Base-by-base conservation (phyloP, 2,113 vertebrate species). In the Gracilinanus agilis region DNA sequence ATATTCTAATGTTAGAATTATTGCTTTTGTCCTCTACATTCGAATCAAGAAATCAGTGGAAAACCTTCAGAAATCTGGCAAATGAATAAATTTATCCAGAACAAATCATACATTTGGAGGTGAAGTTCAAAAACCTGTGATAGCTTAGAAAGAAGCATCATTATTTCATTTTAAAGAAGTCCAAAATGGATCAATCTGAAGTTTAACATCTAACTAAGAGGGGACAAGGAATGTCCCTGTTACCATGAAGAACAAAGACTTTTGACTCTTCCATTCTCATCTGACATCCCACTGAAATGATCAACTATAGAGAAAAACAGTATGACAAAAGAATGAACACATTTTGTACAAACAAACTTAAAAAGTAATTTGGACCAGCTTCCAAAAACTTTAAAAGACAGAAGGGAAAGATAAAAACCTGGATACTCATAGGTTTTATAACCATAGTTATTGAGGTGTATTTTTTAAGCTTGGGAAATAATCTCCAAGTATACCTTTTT, bases 241-340 rank as follows among this genome's bases (percentile, higher is more conserved):
- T 10, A 90, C 90, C 90, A 2, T 40, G 21, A 91, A 55, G 40
- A 54, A 19, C 44, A 27, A 6, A 44, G n/a, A 23, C 23, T 21
- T 21, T 7, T 16, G 0, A 0, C 0, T 7, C 49, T 53, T 90
- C 3, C 0, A 1, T 19, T 27, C 49, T 8, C 0, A 24, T 53
- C 11, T 0, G 8, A 40, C 19, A 83, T 83, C 67, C 67, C 67
- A 83, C n/a, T 83, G 67, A 83, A 40, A 83, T 83, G 67, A 83
- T 40, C n/a, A 83, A 40, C 67, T 83, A 75, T 2, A 24, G 90
- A 49, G 91, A 67, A 88, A 6, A 83, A 83, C n/a, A 83, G 19
- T n/a, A 27, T 0, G 55, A 13, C 0, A 19, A 56, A 75, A 61
- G 24, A 61, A 88, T 54, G 21, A 55, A 67, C 61, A 1, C n/a